Conservation (phyloP, 2,113 vertebrate species). For the Nicator chloris region DNA sequence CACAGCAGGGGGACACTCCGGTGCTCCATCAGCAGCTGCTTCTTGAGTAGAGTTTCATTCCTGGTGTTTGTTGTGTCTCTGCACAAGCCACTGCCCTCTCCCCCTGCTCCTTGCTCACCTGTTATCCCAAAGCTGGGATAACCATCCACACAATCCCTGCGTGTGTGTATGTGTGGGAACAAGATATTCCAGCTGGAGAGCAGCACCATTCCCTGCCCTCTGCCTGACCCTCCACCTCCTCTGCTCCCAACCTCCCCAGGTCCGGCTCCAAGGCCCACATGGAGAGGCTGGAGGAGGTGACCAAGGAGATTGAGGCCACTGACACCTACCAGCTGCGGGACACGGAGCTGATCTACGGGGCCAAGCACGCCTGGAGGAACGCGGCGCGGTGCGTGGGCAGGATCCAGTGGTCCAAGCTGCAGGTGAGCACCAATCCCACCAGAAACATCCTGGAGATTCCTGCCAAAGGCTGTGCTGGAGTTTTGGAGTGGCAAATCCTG, state of each 20-base stretch:
- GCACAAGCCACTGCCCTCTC: not conserved
- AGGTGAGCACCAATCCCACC: constrained; percentile 59
- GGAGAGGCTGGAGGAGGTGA: constrained; percentile 91
- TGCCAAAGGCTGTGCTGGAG: not conserved
- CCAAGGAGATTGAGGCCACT: constrained; percentile 86
- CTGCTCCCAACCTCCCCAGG: constrained; percentile 44
- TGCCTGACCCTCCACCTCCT: not conserved
- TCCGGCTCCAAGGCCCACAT: constrained; percentile 91
- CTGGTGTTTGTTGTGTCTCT: not conserved
- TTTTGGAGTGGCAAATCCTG: not conserved
- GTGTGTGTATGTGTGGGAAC: accelerated
- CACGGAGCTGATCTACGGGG: constrained; percentile 94
- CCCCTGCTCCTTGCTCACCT: too few relatives aligned
- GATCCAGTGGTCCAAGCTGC: constrained; percentile 99
- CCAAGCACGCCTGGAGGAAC: constrained; percentile 96
- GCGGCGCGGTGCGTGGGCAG: constrained; percentile 93
- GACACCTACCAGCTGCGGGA: constrained; percentile 93
- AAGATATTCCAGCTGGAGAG: accelerated
- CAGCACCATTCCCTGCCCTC: not conserved
- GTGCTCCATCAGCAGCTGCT: not conserved
- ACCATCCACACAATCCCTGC: accelerated
- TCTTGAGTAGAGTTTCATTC: not conserved
- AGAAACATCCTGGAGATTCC: not conserved
- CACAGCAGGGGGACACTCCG: not conserved
- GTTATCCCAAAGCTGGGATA: not conserved